Evolutionary conservation across 2,888 invertebrate species (phyloP), one percentile per base, ranked within the genome.

Genomic region (Oxyteleia sp.): DNA sequence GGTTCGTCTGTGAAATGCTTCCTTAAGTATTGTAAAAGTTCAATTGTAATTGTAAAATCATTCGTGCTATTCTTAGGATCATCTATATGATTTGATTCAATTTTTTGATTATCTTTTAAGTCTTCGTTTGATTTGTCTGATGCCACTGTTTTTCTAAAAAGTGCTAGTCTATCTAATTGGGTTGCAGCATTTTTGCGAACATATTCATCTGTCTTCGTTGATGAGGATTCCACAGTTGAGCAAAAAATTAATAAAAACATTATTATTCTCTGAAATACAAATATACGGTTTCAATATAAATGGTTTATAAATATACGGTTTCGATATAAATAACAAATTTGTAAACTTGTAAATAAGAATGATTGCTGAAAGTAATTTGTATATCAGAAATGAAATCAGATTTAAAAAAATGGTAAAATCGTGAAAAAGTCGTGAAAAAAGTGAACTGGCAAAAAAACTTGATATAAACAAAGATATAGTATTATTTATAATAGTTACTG

Each of bases 151-250:
- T 87, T 87, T 20, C 89, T 88, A 72, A 91, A 92, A 2, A 86
- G 76, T 7, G 90, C 86, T n/a, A 93, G 84, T 66, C 92, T 90
- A 5, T 91, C 88, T 59, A 93, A 85, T 57, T 92, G 93, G 18
- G 86, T 87, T 8, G 89, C 89, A 4, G 90, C 91, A n/a, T 87
- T 86, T 51, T 85, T 86, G 16, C 82, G 74, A 13, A 89, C 66
- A 29, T 85, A 86, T 45, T 87, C 84, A 71, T 84, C 74, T 41
- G 66, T 45, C 15, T 72, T 79, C 43, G 84, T 82, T 23, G 89
- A 82, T 1, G 85, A 86, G 43, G 83, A 87, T 66, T 82, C 74
- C 23, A 85, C 82, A 57, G 84, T 66, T 43, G 82, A 72, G 79
- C 84, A 87, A 69, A 82, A 89, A 57, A 86, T 84, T 41, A 88